Percentiles rank a stretch among this genome's conserved stretches.
These are phyloP conservation scores for Lepidocyrtinus sp. DNA, from an alignment of 2,888 invertebrate genomes.

Conservation along the genomic window DNA sequence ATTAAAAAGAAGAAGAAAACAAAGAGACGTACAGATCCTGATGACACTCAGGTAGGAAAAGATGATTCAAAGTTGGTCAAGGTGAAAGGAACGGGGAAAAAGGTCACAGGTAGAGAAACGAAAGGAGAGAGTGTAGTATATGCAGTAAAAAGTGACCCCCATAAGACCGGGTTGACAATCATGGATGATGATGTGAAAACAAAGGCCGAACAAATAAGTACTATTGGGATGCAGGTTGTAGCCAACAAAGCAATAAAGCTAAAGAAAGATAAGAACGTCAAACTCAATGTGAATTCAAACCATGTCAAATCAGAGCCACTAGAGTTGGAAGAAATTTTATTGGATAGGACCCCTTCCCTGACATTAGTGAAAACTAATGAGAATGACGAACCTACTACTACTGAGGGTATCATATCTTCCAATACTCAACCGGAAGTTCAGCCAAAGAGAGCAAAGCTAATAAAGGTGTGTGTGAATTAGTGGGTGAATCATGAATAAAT, in stretches of 20 bases:
- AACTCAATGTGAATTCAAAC: not conserved
- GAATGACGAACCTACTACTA: not conserved
- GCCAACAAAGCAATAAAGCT: constrained; percentile 21
- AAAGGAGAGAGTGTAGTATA: too few species aligned
- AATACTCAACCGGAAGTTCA: too few species aligned
- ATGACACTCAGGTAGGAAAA: not conserved
- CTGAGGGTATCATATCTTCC: too few species aligned
- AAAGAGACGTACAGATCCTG: constrained; percentile 12
- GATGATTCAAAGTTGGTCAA: not conserved
- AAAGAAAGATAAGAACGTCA: not conserved
- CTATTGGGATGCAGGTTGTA: constrained; percentile 53
- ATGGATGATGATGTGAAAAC: constrained; percentile 14
- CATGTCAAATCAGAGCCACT: too few species aligned
- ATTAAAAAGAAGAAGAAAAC: constrained; percentile 38
- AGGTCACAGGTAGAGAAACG: too few species aligned
- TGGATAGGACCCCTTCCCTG: constrained; percentile 37
- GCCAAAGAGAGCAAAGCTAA: not conserved
- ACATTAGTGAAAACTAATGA: not conserved
- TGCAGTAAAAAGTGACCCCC: too few species aligned
- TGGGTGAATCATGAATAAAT: not conserved
- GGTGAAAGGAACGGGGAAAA: not conserved
- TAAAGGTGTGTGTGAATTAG: not conserved
- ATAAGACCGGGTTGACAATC: not conserved
- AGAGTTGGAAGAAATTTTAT: not conserved
- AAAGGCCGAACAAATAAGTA: constrained; percentile 47